These are phyloP conservation scores for Apistogramma diplotaenia DNA, from an alignment of 2,113 vertebrate genomes.

Conservation along the genomic window DNA sequence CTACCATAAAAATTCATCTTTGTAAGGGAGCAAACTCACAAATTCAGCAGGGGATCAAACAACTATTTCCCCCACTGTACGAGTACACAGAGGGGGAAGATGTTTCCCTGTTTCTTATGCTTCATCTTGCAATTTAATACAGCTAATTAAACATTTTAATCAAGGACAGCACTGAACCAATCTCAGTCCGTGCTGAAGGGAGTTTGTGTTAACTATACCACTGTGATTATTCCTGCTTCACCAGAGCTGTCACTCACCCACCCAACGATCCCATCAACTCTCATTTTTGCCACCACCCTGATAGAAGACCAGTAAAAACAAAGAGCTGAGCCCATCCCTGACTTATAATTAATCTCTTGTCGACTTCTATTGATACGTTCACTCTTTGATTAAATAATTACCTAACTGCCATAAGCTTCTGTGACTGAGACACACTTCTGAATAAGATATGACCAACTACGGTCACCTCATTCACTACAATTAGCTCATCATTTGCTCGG, in stretches of 20 bases:
- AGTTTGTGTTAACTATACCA: conserved; percentile 47
- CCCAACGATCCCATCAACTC: conserved; percentile 55
- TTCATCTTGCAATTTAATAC: conserved; percentile 30
- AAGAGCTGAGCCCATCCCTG: conserved; percentile 61
- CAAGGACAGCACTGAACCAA: conserved; percentile 50
- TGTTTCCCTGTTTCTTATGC: conserved; percentile 5
- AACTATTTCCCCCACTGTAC: not conserved
- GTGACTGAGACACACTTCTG: conserved; percentile 78
- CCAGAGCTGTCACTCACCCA: conserved; percentile 67
- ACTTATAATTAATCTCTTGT: conserved; percentile 75
- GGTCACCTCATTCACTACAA: conserved; percentile 56
- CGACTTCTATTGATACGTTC: conserved; percentile 74
- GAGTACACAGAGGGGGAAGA: not conserved
- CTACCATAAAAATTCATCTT: not conserved
- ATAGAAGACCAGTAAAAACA: conserved; percentile 54
- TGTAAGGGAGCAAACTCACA: not conserved
- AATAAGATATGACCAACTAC: conserved; percentile 63
- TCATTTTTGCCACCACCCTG: conserved; percentile 25
- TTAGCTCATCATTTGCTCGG: conserved; percentile 55
- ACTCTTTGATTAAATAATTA: conserved; percentile 79
- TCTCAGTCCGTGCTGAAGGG: conserved; percentile 20
- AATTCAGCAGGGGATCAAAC: not conserved
- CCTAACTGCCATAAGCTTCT: conserved; percentile 69
- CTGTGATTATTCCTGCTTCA: conserved; percentile 52
- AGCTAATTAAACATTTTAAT: conserved; percentile 69